phyloP scores from a whole-genome alignment of 2,797 vertebrate species.

The Esox lucius region DNA sequence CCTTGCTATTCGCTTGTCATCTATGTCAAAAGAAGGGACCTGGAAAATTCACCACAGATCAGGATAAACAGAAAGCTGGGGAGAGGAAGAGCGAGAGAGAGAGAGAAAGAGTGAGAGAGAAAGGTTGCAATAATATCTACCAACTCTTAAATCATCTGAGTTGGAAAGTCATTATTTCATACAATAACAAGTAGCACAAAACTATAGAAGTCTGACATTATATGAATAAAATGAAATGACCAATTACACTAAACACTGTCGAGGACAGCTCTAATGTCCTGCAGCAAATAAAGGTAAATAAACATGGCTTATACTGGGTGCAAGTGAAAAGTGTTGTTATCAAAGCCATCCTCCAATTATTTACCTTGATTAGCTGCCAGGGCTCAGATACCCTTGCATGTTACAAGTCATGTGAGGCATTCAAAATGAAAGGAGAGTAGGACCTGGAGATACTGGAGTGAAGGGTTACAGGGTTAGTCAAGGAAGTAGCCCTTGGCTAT shows the following conservation, averaged over 20 bases:
- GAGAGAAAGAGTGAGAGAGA: slow-evolving; percentile 13
- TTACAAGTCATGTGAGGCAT: slow-evolving; percentile 67
- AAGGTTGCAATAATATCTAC: slow-evolving; percentile 31
- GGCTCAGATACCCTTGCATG: slow-evolving; percentile 55
- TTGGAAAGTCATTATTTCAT: slow-evolving; percentile 56
- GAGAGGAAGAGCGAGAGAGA: slow-evolving; percentile 15
- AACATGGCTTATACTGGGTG: slow-evolving; percentile 55
- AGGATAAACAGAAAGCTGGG: slow-evolving; percentile 3
- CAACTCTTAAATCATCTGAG: slow-evolving; percentile 36
- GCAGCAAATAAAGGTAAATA: slow-evolving; percentile 69
- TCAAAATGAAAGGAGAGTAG: slow-evolving; percentile 73
- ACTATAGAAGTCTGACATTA: slow-evolving; percentile 46
- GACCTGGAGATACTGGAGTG: slow-evolving; percentile 69
- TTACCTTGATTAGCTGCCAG: slow-evolving; percentile 76
- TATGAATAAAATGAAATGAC: slow-evolving; percentile 66
- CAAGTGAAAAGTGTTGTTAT: slow-evolving; percentile 62
- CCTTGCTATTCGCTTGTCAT: slow-evolving; percentile 46
- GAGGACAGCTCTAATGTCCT: slow-evolving; percentile 69
- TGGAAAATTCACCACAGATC: slow-evolving; percentile 26
- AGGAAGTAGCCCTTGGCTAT: slow-evolving; percentile 65
- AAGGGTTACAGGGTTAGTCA: slow-evolving; percentile 35
- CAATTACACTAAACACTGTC: slow-evolving; percentile 68
- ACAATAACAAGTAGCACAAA: slow-evolving; percentile 51
- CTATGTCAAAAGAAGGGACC: slow-evolving; percentile 46
- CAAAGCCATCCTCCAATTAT: slow-evolving; percentile 67